These are phyloP conservation scores for Caranx melampygus DNA, from an alignment of 2,113 vertebrate genomes.

Conservation along the genomic window DNA sequence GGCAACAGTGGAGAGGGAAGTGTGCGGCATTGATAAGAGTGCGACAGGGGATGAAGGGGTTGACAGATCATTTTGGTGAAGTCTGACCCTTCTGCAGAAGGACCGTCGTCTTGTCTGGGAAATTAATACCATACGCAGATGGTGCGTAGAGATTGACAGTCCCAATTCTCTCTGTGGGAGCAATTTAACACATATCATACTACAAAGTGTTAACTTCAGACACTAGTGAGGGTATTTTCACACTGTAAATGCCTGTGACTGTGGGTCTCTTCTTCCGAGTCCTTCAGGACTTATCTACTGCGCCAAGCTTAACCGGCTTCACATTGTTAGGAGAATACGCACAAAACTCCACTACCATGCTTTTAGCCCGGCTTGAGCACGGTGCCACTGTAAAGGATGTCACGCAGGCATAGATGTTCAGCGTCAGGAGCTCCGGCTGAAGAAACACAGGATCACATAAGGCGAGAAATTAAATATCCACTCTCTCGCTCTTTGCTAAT, in stretches of 20 bases:
- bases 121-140: conserved; percentile 80
- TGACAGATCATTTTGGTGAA: conserved; percentile 81
- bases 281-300: conserved; percentile 75
- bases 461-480: conserved; percentile 46
- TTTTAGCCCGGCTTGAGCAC: conserved; percentile 54
- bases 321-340: conserved; percentile 73
- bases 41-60: conserved; percentile 80
- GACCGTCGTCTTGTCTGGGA: conserved; percentile 69
- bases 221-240: conserved; percentile 75
- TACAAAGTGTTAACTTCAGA: conserved; percentile 81
- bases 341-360: conserved; percentile 50
- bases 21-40: conserved; percentile 79
- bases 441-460: conserved; percentile 13
- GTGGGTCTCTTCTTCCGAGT: conserved; percentile 70
- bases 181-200: conserved; percentile 78
- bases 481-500: conserved; percentile 26
- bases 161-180: conserved; percentile 70
- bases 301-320: conserved; percentile 59
- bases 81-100: conserved; percentile 78
- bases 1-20: conserved; percentile 78
- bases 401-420: conserved; percentile 17
- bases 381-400: conserved; percentile 18
- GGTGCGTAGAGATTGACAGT: conserved; percentile 77
- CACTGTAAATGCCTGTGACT: conserved; percentile 79
- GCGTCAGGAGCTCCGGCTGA: conserved; percentile 9